Evolutionary conservation across 2,113 vertebrate genomes (phyloP).

Genomic region (Megalops atlanticus): DNA sequence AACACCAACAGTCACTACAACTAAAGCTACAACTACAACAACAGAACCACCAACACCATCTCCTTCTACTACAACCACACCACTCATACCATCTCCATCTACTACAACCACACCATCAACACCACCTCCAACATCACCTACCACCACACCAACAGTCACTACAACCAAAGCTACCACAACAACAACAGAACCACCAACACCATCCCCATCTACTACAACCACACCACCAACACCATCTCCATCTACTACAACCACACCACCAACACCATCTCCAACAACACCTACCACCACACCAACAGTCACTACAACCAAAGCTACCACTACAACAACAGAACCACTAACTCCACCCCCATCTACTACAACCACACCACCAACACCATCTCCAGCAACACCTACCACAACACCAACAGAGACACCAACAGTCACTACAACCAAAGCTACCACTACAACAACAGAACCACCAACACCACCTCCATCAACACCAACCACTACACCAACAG

Average conservation of each 20-base stretch:
- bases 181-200: neutral
- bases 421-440: neutral
- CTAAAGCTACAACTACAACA: neutral
- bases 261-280: neutral
- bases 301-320: neutral
- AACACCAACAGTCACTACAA: neutral
- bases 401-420: neutral
- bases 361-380: neutral
- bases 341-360: neutral
- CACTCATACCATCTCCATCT: neutral
- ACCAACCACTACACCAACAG: neutral
- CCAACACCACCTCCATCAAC: neutral
- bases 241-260: neutral
- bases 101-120: neutral
- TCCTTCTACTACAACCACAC: neutral
- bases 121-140: neutral
- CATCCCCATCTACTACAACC: neutral
- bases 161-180: neutral
- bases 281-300: conserved; percentile 14
- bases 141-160: neutral
- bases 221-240: neutral
- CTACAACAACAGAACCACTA: neutral
- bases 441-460: neutral
- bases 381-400: neutral
- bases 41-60: neutral